These are phyloP conservation scores for Lamellibrachia satsuma DNA, from an alignment of 2,888 invertebrate genomes.

Conservation along the genomic window DNA sequence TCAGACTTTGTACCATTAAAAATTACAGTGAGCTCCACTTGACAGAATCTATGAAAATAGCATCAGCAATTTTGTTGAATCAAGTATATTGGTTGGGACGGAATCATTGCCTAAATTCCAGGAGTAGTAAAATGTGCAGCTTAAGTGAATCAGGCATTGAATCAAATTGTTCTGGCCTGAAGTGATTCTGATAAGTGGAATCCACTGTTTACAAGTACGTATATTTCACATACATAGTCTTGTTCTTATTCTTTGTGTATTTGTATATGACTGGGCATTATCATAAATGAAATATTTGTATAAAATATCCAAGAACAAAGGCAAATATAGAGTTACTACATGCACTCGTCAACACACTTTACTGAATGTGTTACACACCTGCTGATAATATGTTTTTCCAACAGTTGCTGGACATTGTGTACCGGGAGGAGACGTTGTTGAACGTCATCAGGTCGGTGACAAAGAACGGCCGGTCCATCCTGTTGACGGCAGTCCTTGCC, in stretches of 20 bases:
- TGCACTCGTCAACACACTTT: background rate
- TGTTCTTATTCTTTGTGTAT: constrained; percentile 23
- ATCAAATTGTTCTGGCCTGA: too few species aligned
- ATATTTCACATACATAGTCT: background rate
- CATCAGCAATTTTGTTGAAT: too few species aligned
- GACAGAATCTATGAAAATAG: too few species aligned
- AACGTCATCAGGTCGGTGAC: constrained; percentile 99
- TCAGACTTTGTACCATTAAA: too few species aligned
- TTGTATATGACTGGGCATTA: background rate
- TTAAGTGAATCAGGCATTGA: too few species aligned
- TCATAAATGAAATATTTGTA: background rate
- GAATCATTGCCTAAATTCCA: too few species aligned
- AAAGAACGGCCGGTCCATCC: constrained; percentile 96
- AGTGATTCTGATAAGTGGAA: too few species aligned
- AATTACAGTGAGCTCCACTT: too few species aligned
- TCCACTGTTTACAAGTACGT: too few species aligned
- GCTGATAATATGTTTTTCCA: constrained; percentile 30
- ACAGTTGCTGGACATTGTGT: constrained; percentile 96
- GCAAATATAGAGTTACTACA: background rate
- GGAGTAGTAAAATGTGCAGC: too few species aligned
- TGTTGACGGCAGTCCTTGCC: constrained; percentile 95
- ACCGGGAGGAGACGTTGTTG: constrained; percentile 96
- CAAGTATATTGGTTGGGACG: too few species aligned
- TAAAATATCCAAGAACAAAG: background rate
- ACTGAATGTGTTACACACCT: background rate